These are phyloP conservation scores for Pterostichus niger DNA, from an alignment of 2,888 invertebrate species.

Conservation along the genomic window DNA sequence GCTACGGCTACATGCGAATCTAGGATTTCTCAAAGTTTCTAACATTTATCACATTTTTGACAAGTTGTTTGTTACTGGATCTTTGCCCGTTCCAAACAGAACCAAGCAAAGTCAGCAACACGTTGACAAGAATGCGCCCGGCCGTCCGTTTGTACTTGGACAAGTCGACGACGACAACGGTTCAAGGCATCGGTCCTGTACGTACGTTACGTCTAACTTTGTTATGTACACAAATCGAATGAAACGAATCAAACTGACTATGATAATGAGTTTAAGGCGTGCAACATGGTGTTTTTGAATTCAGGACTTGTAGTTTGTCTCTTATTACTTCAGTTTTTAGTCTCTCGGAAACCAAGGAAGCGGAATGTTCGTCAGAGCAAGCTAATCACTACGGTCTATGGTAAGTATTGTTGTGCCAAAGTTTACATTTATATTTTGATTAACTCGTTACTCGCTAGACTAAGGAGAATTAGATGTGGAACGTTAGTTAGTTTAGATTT, in stretches of 20 bases:
- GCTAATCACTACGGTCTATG: background rate
- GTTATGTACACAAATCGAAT: slow-evolving; percentile 56
- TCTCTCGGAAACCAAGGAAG: slow-evolving; percentile 40
- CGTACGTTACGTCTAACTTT: slow-evolving; percentile 48
- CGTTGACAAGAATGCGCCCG: slow-evolving; percentile 32
- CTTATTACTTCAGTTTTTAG: slow-evolving; percentile 3
- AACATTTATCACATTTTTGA: slow-evolving; percentile 67
- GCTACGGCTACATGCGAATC: slow-evolving; percentile 48
- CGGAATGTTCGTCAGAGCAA: slow-evolving; percentile 1
- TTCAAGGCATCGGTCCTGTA: slow-evolving; percentile 59
- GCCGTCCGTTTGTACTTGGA: too few relatives aligned
- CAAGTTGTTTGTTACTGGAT: slow-evolving; percentile 59
- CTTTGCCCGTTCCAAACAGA: background rate
- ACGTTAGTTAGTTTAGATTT: background rate
- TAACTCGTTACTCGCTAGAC: slow-evolving; percentile 34
- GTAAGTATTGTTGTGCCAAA: slow-evolving; percentile 30
- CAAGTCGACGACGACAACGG: slow-evolving; percentile 1
- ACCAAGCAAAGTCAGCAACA: slow-evolving; percentile 24
- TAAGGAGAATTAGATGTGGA: slow-evolving; percentile 45
- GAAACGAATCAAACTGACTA: slow-evolving; percentile 41
- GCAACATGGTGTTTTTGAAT: slow-evolving; percentile 64
- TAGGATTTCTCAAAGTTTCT: slow-evolving; percentile 55
- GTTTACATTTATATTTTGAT: slow-evolving; percentile 48
- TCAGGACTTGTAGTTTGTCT: slow-evolving; percentile 37
- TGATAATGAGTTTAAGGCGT: slow-evolving; percentile 58